A percentile compares a stretch with the other conserved stretches of the same genome.
Conservation (phyloP, 2,797 vertebrate genomes). For the Falco novaeseelandiae region DNA sequence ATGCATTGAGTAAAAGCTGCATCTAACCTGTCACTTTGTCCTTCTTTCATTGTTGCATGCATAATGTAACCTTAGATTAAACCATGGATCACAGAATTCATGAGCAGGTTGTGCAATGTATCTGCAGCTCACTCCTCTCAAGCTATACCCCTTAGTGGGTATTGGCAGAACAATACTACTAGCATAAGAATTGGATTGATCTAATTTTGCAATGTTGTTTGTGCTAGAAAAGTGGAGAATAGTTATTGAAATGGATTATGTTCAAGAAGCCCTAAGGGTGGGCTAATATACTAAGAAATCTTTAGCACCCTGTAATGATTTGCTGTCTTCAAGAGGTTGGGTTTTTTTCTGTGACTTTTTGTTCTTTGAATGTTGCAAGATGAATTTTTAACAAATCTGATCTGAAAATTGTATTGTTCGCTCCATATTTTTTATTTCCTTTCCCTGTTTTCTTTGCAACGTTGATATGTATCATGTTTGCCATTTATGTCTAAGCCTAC, state of each 20-base stretch:
- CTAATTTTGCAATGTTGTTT: slow-evolving; percentile 53
- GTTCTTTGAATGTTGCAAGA: neutral
- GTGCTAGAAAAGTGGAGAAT: slow-evolving; percentile 47
- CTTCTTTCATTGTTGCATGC: slow-evolving; percentile 16
- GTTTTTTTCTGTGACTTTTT: slow-evolving; percentile 9
- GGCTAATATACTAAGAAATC: slow-evolving; percentile 53
- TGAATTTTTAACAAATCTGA: slow-evolving; percentile 48
- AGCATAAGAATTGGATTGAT: slow-evolving; percentile 68
- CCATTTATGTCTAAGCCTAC: neutral
- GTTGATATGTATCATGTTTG: neutral
- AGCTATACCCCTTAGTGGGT: slow-evolving; percentile 27
- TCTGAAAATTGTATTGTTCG: slow-evolving; percentile 8
- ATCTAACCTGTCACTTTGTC: neutral
- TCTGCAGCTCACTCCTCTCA: neutral
- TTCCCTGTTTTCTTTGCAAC: neutral
- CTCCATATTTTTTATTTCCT: neutral
- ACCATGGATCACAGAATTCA: slow-evolving; percentile 35
- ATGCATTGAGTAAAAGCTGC: neutral
- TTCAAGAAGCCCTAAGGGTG: slow-evolving; percentile 52
- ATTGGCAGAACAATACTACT: slow-evolving; percentile 41
- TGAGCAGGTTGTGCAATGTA: neutral
- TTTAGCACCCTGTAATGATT: slow-evolving; percentile 67
- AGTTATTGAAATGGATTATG: slow-evolving; percentile 26
- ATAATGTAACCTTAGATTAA: slow-evolving; percentile 54
- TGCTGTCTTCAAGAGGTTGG: slow-evolving; percentile 32